These are phyloP conservation scores for Heliconius hermathena DNA, from an alignment of 1,140 invertebrate genomes.

Conservation along the genomic window DNA sequence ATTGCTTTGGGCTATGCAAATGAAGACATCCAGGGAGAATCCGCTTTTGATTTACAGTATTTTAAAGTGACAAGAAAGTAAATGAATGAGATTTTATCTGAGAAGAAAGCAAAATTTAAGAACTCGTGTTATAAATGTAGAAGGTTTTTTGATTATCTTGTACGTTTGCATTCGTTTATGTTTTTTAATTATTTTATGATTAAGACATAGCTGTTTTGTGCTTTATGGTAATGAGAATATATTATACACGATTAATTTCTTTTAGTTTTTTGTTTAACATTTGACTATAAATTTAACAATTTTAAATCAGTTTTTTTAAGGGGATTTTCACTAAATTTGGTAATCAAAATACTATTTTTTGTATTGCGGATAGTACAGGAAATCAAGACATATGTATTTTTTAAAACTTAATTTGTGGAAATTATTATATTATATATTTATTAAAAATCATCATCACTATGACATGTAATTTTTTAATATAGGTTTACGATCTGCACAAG, in stretches of 20 bases:
- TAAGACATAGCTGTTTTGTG: slow-evolving; percentile 12
- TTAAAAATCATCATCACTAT: too few relatives aligned
- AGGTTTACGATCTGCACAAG: slow-evolving; percentile 32
- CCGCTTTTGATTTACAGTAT: slow-evolving; percentile 69
- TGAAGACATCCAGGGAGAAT: slow-evolving; percentile 72
- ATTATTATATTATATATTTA: too few relatives aligned
- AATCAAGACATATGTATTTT: too few relatives aligned
- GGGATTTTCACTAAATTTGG: too few relatives aligned
- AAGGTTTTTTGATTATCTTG: slow-evolving; percentile 28
- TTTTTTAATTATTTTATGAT: slow-evolving; percentile 17
- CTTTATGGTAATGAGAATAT: not conserved
- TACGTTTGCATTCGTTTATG: slow-evolving; percentile 17
- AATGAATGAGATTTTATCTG: slow-evolving; percentile 39
- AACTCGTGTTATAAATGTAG: slow-evolving; percentile 19
- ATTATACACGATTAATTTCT: not conserved
- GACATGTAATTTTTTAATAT: not conserved
- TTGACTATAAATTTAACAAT: not conserved
- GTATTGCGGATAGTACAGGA: too few relatives aligned
- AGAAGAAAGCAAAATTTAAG: slow-evolving; percentile 30
- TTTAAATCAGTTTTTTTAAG: too few relatives aligned
- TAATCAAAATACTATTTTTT: too few relatives aligned
- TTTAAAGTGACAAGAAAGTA: slow-evolving; percentile 49
- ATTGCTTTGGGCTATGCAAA: slow-evolving; percentile 71
- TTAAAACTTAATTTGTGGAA: too few relatives aligned
- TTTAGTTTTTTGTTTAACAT: not conserved